These are phyloP conservation scores for Cosmopolites sordidus DNA, from an alignment of 2,888 invertebrate genomes.

Conservation along the genomic window DNA sequence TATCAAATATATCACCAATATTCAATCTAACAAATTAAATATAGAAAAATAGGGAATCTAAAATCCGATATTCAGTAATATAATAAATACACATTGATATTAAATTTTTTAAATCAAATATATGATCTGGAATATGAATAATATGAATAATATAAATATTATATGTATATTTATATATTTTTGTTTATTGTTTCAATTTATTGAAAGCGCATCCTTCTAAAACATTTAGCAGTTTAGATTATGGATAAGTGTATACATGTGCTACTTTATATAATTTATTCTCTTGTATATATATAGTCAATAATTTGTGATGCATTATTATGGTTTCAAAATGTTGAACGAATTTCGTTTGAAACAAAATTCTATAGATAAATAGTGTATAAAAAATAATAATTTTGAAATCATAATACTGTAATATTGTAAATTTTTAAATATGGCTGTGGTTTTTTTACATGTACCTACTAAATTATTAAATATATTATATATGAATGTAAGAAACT, in stretches of 20 bases:
- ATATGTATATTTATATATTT: no score
- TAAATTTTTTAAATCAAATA: no score
- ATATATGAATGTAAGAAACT: neutral
- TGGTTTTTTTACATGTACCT: constrained; percentile 27
- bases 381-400: neutral
- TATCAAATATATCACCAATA: no score
- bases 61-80: no score
- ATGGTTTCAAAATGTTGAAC: constrained; percentile 5
- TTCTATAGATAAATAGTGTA: neutral
- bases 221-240: neutral
- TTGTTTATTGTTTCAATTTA: no score
- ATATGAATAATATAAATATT: no score
- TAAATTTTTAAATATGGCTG: constrained; percentile 25
- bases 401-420: constrained; percentile 4
- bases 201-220: no score
- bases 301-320: neutral
- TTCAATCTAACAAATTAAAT: no score
- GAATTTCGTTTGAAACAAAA: neutral
- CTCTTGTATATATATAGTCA: constrained; percentile 7
- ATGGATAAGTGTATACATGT: constrained; percentile 9
- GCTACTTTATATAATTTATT: constrained; percentile 1
- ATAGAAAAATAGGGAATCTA: no score
- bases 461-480: constrained; percentile 11
- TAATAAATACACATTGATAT: no score
- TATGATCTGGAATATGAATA: no score